These are phyloP conservation scores for Gavia stellata DNA, from an alignment of 2,113 vertebrate species.

Conservation along the genomic window DNA sequence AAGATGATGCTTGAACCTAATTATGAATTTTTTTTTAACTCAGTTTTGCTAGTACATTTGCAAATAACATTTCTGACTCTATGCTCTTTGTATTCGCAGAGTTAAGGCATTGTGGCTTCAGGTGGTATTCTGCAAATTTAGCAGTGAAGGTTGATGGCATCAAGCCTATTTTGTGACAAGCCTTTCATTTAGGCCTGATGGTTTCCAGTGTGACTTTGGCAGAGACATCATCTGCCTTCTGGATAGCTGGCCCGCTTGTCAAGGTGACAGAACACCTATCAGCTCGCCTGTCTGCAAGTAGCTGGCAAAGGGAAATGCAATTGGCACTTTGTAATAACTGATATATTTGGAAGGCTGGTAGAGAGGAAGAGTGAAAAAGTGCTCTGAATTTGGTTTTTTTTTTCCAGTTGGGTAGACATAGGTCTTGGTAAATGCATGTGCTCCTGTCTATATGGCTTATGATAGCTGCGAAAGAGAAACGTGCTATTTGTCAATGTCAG, in stretches of 20 bases:
- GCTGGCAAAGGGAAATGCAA: background rate
- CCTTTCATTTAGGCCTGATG: conserved; percentile 6
- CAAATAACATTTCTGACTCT: background rate
- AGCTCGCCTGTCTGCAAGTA: background rate
- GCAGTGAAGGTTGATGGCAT: background rate
- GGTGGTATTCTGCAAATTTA: conserved; percentile 1
- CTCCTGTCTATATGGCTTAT: background rate
- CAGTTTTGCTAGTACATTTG: background rate
- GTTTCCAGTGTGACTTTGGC: conserved; percentile 38
- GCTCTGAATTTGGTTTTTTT: background rate
- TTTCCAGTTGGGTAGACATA: background rate
- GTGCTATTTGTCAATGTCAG: background rate
- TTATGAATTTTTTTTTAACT: background rate
- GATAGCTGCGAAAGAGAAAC: background rate
- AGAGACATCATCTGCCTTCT: background rate
- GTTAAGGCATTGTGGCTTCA: background rate
- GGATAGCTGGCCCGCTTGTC: conserved; percentile 4
- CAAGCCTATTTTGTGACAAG: background rate
- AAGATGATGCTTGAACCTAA: background rate
- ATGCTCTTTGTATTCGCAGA: background rate
- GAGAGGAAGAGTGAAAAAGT: background rate
- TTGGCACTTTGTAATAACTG: background rate
- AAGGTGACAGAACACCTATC: conserved; percentile 1
- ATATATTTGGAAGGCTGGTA: background rate
- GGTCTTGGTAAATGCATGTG: background rate